phyloP scores from a whole-genome alignment of 2,113 vertebrate genomes.

The Phainopepla nitens region DNA sequence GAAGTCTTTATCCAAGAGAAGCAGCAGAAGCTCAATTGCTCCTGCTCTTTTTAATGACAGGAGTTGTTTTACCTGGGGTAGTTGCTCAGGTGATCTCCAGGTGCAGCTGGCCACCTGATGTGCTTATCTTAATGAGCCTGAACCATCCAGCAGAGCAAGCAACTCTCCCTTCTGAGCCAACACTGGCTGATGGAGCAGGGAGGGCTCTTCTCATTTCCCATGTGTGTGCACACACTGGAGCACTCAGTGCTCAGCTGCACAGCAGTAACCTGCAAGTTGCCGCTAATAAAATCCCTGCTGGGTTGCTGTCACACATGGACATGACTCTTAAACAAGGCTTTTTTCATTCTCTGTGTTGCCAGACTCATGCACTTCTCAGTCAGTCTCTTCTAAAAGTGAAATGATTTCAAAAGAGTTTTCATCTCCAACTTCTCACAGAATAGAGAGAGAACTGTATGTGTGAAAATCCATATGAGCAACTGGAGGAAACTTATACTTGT shows the following conservation, averaged over 20 bases:
- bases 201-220: background rate
- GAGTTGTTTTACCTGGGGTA: background rate
- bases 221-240: background rate
- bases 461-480: background rate
- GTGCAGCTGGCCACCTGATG: accelerated
- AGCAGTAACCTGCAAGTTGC: background rate
- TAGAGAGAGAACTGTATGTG: background rate
- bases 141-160: background rate
- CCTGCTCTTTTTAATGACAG: background rate
- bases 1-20: background rate
- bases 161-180: background rate
- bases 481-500: background rate
- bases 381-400: background rate
- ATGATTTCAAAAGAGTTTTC: background rate
- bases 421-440: background rate
- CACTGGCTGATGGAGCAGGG: background rate
- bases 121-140: background rate
- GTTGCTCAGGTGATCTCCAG: background rate
- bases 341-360: background rate
- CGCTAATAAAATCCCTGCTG: background rate
- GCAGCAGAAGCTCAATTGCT: background rate
- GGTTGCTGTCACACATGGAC: background rate
- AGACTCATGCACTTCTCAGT: background rate
- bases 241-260: background rate
- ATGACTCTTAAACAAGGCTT: background rate